A percentile compares a stretch with the other conserved stretches of the same genome.
Conservation (phyloP, 2,113 vertebrate species). For the Arizona elegans region DNA sequence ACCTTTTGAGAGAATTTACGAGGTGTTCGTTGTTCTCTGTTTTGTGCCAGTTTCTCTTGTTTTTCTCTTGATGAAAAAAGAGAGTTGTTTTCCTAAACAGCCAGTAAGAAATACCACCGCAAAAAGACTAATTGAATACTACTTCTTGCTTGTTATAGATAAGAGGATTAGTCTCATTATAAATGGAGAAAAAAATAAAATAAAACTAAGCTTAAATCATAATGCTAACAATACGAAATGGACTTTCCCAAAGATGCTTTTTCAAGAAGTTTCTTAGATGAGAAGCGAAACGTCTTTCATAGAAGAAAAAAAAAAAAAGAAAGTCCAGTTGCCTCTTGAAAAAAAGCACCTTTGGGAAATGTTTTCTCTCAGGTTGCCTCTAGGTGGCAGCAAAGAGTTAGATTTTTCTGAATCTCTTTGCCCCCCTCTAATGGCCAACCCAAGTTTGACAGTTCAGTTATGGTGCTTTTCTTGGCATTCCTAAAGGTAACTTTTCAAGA, state of each 20-base stretch:
- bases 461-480: not conserved
- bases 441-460: not conserved
- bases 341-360: not conserved
- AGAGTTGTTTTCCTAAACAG: not conserved
- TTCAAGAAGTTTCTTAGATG: no score
- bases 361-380: not conserved
- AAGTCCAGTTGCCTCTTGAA: no score
- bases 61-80: not conserved
- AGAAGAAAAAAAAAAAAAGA: no score
- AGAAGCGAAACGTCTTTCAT: no score
- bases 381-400: not conserved
- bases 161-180: conserved; percentile 18
- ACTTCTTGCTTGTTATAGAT: not conserved
- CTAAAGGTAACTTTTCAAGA: not conserved
- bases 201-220: not conserved
- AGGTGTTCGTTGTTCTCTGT: not conserved
- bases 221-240: not conserved
- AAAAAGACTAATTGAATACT: not conserved
- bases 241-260: no score
- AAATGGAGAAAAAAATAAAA: not conserved
- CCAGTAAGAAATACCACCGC: not conserved
- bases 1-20: no score
- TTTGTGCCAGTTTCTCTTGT: not conserved
- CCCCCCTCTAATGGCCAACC: not conserved
- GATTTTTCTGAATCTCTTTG: not conserved